These are phyloP conservation scores for Forbesichthys agassizii DNA, from an alignment of 2,113 vertebrate genomes.

Conservation along the genomic window DNA sequence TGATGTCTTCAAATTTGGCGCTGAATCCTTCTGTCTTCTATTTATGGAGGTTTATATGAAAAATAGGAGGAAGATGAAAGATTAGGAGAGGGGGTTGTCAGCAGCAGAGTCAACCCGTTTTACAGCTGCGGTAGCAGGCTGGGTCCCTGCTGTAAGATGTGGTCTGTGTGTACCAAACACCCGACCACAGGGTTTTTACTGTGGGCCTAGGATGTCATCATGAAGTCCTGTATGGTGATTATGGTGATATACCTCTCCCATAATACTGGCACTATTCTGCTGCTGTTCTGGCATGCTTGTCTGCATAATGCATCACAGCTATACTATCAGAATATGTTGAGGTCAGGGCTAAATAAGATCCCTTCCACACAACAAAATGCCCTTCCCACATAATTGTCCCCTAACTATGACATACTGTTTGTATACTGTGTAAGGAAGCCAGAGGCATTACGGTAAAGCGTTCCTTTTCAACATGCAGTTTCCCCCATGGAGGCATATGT, in stretches of 20 bases:
- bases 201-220: constrained; percentile 74
- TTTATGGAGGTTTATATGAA: constrained; percentile 75
- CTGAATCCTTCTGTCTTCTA: constrained; percentile 56
- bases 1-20: constrained; percentile 58
- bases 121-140: constrained; percentile 66
- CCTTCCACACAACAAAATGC: constrained; percentile 52
- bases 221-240: constrained; percentile 70
- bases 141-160: constrained; percentile 74
- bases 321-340: constrained; percentile 62
- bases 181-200: constrained; percentile 72
- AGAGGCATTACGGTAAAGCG: not conserved
- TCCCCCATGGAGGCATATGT: constrained; percentile 31
- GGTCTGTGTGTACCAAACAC: constrained; percentile 70
- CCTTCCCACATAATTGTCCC: constrained; percentile 38
- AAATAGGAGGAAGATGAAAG: constrained; percentile 68
- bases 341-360: constrained; percentile 55
- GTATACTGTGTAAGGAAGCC: constrained; percentile 32
- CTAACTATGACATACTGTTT: constrained; percentile 27
- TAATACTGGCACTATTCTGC: constrained; percentile 69
- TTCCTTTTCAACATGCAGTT: constrained; percentile 6
- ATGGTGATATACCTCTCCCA: constrained; percentile 75
- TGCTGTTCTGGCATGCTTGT: constrained; percentile 62
- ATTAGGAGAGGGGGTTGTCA: constrained; percentile 65
- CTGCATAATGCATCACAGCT: constrained; percentile 52
- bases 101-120: constrained; percentile 68